Evolutionary conservation across 1,140 invertebrate species (phyloP).

Genomic region (Lepidurus apus): DNA sequence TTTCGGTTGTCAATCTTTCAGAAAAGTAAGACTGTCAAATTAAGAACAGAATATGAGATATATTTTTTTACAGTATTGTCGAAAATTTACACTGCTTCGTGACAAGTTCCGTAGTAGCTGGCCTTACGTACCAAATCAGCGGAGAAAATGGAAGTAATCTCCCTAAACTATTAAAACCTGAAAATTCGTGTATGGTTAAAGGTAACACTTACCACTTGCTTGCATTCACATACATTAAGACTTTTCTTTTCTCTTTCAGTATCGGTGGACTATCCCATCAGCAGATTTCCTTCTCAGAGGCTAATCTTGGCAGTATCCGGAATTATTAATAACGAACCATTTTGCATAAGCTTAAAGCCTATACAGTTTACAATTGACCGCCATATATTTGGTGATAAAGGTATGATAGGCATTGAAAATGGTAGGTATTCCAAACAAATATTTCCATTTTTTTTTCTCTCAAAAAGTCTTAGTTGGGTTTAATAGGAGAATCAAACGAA

Average conservation of each 20-base stretch:
- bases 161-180: neutral
- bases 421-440: neutral
- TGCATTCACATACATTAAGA: neutral
- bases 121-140: neutral
- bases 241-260: neutral
- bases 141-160: neutral
- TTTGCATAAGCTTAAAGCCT: neutral
- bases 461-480: too few relatives aligned
- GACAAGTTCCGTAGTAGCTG: neutral
- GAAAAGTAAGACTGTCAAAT: neutral
- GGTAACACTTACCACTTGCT: neutral
- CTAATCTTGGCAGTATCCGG: neutral
- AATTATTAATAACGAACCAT: neutral
- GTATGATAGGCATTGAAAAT: neutral
- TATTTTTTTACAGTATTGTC: neutral
- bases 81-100: neutral
- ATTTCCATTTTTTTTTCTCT: too few relatives aligned
- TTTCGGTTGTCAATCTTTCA: neutral
- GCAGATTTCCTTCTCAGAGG: neutral
- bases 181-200: neutral
- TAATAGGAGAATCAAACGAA: too few relatives aligned
- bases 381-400: neutral
- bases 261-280: neutral
- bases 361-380: neutral
- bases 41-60: too few relatives aligned